Conservation (phyloP, 2,797 vertebrate genomes). For the Phrynocephalus forsythii region DNA sequence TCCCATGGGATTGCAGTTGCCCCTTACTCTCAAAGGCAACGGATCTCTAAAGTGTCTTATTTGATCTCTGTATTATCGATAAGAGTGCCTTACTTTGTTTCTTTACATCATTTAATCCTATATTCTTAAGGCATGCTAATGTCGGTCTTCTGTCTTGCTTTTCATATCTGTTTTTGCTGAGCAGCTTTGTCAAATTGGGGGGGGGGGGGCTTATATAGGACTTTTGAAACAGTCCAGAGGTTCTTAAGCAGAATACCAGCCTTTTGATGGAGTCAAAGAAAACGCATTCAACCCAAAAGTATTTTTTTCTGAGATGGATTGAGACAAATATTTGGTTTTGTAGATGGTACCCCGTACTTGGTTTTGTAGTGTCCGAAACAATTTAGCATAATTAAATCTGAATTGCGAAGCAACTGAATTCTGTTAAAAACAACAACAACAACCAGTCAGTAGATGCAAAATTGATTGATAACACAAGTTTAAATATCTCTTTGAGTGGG, state of each 20-base stretch:
- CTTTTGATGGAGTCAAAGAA: conserved; percentile 12
- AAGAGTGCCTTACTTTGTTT: conserved; percentile 27
- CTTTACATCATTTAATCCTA: neutral
- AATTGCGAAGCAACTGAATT: neutral
- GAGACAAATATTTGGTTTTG: neutral
- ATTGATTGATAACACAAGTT: neutral
- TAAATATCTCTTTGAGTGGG: neutral
- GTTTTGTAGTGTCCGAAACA: neutral
- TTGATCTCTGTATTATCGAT: neutral
- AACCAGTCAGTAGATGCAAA: neutral
- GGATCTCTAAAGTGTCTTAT: neutral
- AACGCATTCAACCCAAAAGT: neutral
- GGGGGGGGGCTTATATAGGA: neutral
- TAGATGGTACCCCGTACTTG: neutral
- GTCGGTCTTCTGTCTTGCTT: neutral
- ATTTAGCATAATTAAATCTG: neutral
- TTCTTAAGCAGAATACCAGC: neutral
- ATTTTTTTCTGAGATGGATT: conserved; percentile 2
- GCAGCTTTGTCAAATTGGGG: neutral
- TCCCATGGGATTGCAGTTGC: neutral
- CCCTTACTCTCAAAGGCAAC: neutral
- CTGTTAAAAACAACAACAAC: neutral
- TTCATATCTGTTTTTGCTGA: conserved; percentile 4
- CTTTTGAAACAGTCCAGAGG: neutral
- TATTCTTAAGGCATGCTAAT: neutral